A percentile compares a stretch with the other conserved stretches of the same genome.
These are phyloP conservation scores for Coccyzus lansbergi DNA, from an alignment of 2,797 vertebrate species.

Conservation along the genomic window DNA sequence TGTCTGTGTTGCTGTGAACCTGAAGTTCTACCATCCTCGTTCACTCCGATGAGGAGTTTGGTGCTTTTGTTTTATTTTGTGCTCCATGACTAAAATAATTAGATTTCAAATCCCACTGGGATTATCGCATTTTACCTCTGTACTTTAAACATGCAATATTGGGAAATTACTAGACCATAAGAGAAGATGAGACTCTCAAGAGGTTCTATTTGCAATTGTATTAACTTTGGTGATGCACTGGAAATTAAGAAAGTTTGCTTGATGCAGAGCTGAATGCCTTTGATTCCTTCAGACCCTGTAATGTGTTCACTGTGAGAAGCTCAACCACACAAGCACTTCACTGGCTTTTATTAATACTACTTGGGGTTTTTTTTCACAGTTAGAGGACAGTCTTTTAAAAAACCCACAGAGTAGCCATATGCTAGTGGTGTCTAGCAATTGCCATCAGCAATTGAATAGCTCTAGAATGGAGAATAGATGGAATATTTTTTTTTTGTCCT, in stretches of 20 bases:
- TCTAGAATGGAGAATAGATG: constrained; percentile 17
- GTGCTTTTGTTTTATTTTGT: neutral
- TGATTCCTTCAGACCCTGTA: neutral
- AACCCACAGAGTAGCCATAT: constrained; percentile 15
- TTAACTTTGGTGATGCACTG: constrained; percentile 8
- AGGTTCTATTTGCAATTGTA: constrained; percentile 27
- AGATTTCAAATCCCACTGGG: neutral
- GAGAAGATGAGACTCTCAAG: constrained; percentile 20
- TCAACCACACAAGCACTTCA: constrained; percentile 21
- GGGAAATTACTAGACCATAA: constrained; percentile 39
- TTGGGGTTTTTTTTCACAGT: neutral
- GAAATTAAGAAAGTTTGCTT: constrained; percentile 51
- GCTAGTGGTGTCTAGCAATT: neutral
- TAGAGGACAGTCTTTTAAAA: constrained; percentile 44
- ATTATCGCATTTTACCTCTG: constrained; percentile 27
- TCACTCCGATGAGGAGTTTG: neutral
- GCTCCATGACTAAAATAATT: constrained; percentile 42
- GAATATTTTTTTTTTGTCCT: neutral
- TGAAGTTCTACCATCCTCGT: neutral
- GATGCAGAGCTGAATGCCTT: neutral
- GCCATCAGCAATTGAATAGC: constrained; percentile 41
- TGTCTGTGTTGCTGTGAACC: neutral
- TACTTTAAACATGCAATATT: neutral
- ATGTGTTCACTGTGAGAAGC: constrained; percentile 12
- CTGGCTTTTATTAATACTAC: constrained; percentile 39